Evolutionary conservation across 2,797 vertebrate genomes (phyloP).

Genomic region (Etheostoma nigrum): DNA sequence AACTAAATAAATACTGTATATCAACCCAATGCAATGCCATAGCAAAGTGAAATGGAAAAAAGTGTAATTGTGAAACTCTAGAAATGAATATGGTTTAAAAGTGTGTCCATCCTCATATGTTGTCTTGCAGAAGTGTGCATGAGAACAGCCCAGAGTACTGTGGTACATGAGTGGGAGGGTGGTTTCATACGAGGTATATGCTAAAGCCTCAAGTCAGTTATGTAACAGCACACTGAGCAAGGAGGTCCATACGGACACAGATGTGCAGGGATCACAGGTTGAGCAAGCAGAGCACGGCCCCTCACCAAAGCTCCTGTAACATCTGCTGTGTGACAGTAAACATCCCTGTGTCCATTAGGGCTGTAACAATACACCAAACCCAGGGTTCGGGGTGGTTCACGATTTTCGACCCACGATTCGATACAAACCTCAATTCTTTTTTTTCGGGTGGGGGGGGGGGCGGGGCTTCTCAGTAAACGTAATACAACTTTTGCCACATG

Average conservation of each 20-base stretch:
- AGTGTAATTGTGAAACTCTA: neutral
- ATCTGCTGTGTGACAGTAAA: constrained; percentile 48
- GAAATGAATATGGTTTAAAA: neutral
- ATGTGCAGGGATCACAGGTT: constrained; percentile 50
- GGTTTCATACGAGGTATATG: constrained; percentile 36
- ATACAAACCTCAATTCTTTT: no score
- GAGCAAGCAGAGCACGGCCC: constrained; percentile 19
- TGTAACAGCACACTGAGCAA: constrained; percentile 50
- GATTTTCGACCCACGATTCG: no score
- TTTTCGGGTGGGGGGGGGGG: no score
- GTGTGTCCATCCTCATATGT: neutral
- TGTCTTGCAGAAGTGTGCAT: neutral
- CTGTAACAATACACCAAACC: no score
- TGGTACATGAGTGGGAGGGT: constrained; percentile 34
- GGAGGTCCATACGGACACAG: constrained; percentile 28
- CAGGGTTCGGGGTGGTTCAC: no score
- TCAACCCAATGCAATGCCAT: neutral
- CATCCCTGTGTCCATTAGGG: neutral
- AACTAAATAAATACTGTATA: neutral
- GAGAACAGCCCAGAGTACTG: neutral
- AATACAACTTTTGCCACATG: no score
- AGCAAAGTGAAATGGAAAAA: neutral
- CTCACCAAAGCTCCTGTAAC: constrained; percentile 17
- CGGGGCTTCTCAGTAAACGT: no score
- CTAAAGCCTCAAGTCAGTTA: constrained; percentile 63